Percentiles rank a stretch among this genome's conserved stretches.
Conservation (phyloP, 2,113 vertebrate genomes). For the Cheilinus undulatus region DNA sequence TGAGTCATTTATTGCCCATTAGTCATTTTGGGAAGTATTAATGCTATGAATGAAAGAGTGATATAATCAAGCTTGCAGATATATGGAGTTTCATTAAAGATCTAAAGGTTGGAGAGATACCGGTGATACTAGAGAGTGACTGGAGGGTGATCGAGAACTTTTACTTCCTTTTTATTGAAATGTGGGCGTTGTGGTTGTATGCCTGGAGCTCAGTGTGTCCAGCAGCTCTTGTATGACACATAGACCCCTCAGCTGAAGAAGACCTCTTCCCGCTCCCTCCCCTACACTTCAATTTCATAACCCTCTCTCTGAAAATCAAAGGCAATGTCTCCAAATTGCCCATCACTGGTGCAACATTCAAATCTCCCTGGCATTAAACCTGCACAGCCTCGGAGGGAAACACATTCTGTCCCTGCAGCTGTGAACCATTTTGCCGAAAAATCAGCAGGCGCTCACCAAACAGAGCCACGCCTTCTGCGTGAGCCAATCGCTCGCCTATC, state of each 20-base stretch:
- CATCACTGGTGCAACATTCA: slow-evolving; percentile 48
- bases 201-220: slow-evolving; percentile 32
- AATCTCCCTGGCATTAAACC: slow-evolving; percentile 64
- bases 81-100: slow-evolving; percentile 15
- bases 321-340: slow-evolving; percentile 46
- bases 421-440: slow-evolving; percentile 62
- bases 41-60: slow-evolving; percentile 40
- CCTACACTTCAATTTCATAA: slow-evolving; percentile 22
- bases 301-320: slow-evolving; percentile 26
- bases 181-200: slow-evolving; percentile 27
- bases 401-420: slow-evolving; percentile 60
- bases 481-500: slow-evolving; percentile 56
- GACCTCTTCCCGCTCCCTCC: slow-evolving; percentile 14
- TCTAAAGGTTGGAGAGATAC: slow-evolving; percentile 30
- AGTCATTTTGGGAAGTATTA: slow-evolving; percentile 51
- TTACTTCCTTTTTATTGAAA: slow-evolving; percentile 53
- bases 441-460: slow-evolving; percentile 48
- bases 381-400: slow-evolving; percentile 39
- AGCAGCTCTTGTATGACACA: slow-evolving; percentile 35
- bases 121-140: no score
- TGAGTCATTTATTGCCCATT: slow-evolving; percentile 46
- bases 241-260: slow-evolving; percentile 19
- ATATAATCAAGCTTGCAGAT: slow-evolving; percentile 17
- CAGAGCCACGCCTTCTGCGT: slow-evolving; percentile 49
- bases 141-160: slow-evolving; percentile 35